Conservation (phyloP, 2,888 invertebrate species). For the Pollenia labialis region DNA sequence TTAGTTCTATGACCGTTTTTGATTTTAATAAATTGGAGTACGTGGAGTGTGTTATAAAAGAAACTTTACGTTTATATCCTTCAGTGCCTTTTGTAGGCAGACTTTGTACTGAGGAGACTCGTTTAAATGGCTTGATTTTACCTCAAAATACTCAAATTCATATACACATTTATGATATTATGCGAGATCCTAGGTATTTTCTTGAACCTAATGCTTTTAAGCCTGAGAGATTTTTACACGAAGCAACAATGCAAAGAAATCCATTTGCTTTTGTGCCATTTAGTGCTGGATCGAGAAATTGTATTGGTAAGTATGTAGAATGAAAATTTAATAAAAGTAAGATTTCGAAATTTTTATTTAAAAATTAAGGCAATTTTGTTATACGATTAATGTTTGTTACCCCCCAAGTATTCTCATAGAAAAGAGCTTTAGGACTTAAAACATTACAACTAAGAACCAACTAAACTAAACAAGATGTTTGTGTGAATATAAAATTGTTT, state of each 20-base stretch:
- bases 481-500: too few relatives aligned
- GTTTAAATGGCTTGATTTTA: slow-evolving; percentile 81
- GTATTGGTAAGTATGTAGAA: slow-evolving; percentile 85
- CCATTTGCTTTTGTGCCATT: slow-evolving; percentile 88
- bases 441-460: too few relatives aligned
- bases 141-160: slow-evolving; percentile 85
- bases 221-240: slow-evolving; percentile 87
- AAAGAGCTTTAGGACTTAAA: too few relatives aligned
- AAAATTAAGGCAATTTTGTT: too few relatives aligned
- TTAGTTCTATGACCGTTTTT: slow-evolving; percentile 75
- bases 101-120: slow-evolving; percentile 75
- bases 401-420: too few relatives aligned
- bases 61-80: slow-evolving; percentile 85
- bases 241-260: slow-evolving; percentile 85
- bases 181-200: slow-evolving; percentile 87
- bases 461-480: too few relatives aligned
- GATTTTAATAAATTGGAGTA: slow-evolving; percentile 82
- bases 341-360: too few relatives aligned
- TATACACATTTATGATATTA: slow-evolving; percentile 87
- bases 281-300: slow-evolving; percentile 89
- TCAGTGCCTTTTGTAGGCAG: slow-evolving; percentile 85
- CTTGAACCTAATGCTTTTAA: slow-evolving; percentile 87
- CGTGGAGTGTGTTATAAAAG: slow-evolving; percentile 86
- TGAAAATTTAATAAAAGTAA: neutral
- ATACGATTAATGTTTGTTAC: too few relatives aligned